Conservation (phyloP, 2,113 vertebrate species). For the Nestor notabilis region DNA sequence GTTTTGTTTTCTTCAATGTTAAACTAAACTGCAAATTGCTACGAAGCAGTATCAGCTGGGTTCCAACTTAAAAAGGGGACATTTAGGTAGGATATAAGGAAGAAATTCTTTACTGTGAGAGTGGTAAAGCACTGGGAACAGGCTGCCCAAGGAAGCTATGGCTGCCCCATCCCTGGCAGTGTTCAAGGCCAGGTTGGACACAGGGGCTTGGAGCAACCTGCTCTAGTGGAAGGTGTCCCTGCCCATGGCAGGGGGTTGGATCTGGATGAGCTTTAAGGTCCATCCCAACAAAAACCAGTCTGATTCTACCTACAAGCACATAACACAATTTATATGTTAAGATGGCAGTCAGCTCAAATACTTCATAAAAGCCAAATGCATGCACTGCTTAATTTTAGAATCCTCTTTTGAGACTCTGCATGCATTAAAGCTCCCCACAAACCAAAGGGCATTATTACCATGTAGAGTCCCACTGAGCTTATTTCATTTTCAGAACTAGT, state of each 20-base stretch:
- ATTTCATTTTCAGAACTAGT: conserved; percentile 68
- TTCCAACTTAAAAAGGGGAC: neutral
- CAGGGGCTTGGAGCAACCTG: neutral
- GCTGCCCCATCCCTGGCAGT: neutral
- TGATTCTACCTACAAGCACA: neutral
- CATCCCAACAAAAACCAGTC: neutral
- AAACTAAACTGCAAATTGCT: neutral
- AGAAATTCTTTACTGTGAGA: neutral
- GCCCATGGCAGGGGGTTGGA: neutral
- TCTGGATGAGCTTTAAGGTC: neutral
- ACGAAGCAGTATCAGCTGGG: neutral
- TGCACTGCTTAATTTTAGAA: neutral
- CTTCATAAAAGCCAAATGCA: neutral
- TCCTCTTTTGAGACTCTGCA: neutral
- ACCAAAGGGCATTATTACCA: conserved; percentile 43
- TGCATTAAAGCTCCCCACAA: neutral
- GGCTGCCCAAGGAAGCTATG: neutral
- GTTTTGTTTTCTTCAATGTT: neutral
- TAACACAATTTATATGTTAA: neutral
- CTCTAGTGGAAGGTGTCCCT: neutral
- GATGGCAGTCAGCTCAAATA: neutral
- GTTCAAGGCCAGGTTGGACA: neutral
- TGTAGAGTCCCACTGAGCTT: conserved; percentile 63
- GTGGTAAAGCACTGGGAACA: neutral
- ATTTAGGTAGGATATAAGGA: neutral